These are phyloP conservation scores for Rutilus rutilus DNA, from an alignment of 2,113 vertebrate species.

Conservation along the genomic window DNA sequence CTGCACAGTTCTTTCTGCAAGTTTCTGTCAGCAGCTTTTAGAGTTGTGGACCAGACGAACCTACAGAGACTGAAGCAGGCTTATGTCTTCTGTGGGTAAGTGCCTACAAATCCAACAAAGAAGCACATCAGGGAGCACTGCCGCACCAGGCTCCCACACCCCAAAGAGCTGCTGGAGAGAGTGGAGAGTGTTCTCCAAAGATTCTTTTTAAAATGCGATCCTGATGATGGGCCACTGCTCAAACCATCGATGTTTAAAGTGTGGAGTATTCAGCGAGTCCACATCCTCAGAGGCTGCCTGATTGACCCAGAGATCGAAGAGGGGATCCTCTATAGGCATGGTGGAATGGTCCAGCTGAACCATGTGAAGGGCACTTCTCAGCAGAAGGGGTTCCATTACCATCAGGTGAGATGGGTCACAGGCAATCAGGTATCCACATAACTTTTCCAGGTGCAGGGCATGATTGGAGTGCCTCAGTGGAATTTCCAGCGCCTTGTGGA, in stretches of 20 bases:
- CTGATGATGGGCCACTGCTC: conserved; percentile 9
- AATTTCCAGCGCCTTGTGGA: conserved; percentile 51
- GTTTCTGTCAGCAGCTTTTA: too few species aligned
- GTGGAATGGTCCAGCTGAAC: conserved; percentile 21
- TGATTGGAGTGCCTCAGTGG: conserved; percentile 49
- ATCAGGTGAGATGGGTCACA: conserved; percentile 37
- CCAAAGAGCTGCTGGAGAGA: conserved; percentile 41
- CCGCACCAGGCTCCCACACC: conserved; percentile 23
- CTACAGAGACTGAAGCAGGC: too few species aligned
- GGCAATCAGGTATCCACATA: conserved; percentile 27
- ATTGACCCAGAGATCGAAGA: conserved; percentile 44
- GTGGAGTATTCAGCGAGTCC: conserved; percentile 50
- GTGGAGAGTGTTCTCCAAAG: conserved; percentile 32
- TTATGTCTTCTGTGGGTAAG: too few species aligned
- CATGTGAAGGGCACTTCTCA: conserved; percentile 43
- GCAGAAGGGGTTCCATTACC: conserved; percentile 48
- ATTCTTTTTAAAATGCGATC: conserved; percentile 27
- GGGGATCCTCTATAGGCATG: conserved; percentile 50
- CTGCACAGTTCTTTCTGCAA: too few species aligned
- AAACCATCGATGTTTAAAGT: conserved; percentile 32
- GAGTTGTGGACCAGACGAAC: too few species aligned
- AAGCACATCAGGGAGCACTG: too few species aligned
- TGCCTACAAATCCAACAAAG: too few species aligned
- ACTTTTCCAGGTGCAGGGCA: conserved; percentile 49
- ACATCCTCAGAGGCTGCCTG: conserved; percentile 40